Evolutionary conservation across 2,797 vertebrate genomes (phyloP).

Genomic region (Otolemur crassicaudatus): DNA sequence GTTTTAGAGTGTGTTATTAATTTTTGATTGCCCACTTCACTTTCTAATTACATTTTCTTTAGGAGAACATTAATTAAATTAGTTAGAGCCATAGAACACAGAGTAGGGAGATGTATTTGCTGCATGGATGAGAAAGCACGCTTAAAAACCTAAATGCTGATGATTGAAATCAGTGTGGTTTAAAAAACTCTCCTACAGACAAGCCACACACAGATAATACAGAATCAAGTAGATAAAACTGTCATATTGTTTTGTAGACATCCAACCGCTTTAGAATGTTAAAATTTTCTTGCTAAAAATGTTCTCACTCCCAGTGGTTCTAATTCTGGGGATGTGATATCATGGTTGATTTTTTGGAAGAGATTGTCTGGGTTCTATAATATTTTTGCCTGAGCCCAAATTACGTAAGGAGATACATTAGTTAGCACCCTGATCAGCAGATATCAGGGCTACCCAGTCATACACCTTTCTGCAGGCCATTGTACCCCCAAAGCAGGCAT

Average conservation of each 20-base stretch:
- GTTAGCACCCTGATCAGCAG: neutral
- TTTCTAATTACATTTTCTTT: slow-evolving; percentile 45
- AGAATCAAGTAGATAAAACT: neutral
- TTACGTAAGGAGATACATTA: neutral
- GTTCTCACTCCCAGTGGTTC: neutral
- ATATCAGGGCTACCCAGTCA: too few relatives aligned
- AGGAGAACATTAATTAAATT: neutral
- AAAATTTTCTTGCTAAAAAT: slow-evolving; percentile 46
- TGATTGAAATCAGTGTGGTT: neutral
- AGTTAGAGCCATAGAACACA: neutral
- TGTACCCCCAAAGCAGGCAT: neutral
- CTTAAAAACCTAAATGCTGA: neutral
- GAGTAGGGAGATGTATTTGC: neutral
- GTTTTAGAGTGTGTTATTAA: slow-evolving; percentile 37
- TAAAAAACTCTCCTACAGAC: neutral
- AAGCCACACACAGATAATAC: neutral
- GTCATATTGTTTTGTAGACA: neutral
- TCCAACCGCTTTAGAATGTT: slow-evolving; percentile 4
- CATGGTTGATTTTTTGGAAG: neutral
- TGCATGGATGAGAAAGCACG: neutral
- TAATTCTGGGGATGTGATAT: neutral
- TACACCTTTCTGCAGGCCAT: neutral
- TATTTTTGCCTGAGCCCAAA: neutral
- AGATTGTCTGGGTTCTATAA: neutral
- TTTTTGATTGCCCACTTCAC: neutral